phyloP scores from a whole-genome alignment of 2,797 vertebrate genomes.

The Cossypha heuglini region DNA sequence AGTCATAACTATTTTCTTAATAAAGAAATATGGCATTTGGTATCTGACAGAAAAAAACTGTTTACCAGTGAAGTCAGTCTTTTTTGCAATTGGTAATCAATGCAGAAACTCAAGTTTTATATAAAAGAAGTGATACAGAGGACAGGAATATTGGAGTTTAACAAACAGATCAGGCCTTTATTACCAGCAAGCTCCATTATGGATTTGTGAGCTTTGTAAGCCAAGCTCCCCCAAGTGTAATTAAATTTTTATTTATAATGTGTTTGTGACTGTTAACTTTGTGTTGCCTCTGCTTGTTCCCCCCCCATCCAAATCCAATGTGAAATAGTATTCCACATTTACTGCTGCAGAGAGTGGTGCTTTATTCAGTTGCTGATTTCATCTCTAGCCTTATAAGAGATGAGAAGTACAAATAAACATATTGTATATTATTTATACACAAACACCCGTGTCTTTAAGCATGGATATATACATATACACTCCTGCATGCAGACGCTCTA shows the following conservation, averaged over 20 bases:
- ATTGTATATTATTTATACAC: conserved; percentile 52
- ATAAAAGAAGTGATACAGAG: conserved; percentile 51
- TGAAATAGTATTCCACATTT: conserved; percentile 54
- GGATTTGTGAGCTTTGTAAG: conserved; percentile 76
- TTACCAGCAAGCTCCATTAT: conserved; percentile 70
- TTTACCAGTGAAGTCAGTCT: conserved; percentile 25
- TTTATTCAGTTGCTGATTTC: conserved; percentile 39
- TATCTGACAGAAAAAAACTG: conserved; percentile 30
- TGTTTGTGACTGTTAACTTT: conserved; percentile 73
- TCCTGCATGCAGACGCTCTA: background rate
- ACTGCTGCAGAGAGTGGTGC: background rate
- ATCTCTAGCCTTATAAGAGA: conserved; percentile 57
- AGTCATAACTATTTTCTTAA: conserved; percentile 35
- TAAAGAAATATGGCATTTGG: conserved; percentile 33
- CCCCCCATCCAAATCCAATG: background rate
- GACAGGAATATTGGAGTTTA: conserved; percentile 63
- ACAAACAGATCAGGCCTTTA: conserved; percentile 76
- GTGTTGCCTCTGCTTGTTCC: conserved; percentile 52
- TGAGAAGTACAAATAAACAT: conserved; percentile 60
- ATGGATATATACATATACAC: background rate
- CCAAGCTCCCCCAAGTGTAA: conserved; percentile 76
- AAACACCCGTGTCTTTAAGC: conserved; percentile 8
- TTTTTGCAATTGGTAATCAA: conserved; percentile 45
- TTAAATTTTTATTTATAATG: conserved; percentile 82
- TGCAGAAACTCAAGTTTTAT: conserved; percentile 55